Conservation (phyloP, 1,140 invertebrate species). For the Philotrypesis tridentata region DNA sequence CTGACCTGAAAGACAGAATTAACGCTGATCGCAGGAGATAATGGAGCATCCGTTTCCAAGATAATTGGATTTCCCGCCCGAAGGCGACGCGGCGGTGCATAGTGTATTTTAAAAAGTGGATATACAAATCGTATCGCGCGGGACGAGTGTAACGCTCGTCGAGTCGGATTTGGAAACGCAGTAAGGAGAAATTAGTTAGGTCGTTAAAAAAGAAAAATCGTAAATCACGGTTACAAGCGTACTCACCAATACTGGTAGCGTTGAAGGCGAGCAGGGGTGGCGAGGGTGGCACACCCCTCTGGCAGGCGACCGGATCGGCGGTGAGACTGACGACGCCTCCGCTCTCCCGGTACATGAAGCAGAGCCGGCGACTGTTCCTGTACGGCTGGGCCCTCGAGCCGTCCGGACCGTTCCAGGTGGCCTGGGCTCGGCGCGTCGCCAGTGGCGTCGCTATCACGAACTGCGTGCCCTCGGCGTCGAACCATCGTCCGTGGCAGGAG, state of each 20-base stretch:
- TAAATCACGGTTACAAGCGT: background rate
- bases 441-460: conserved; percentile 86
- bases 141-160: too few relatives aligned
- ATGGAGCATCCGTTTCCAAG: background rate
- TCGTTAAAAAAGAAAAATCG: background rate
- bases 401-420: conserved; percentile 68
- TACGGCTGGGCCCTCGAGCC: conserved; percentile 71
- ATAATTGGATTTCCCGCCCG: background rate
- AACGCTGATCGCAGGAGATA: too few relatives aligned
- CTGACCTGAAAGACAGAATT: conserved; percentile 64
- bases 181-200: too few relatives aligned
- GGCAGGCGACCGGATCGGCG: conserved; percentile 73
- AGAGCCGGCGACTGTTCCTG: conserved; percentile 73
- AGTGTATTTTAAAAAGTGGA: too few relatives aligned
- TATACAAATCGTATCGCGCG: too few relatives aligned
- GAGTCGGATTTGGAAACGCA: too few relatives aligned
- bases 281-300: conserved; percentile 70
- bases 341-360: conserved; percentile 76
- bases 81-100: too few relatives aligned
- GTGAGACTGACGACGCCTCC: conserved; percentile 73
- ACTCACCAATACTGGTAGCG: conserved; percentile 75
- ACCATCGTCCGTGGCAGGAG: conserved; percentile 89
- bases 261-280: conserved; percentile 74
- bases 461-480: conserved; percentile 79
- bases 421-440: conserved; percentile 71